Evolutionary conservation across 2,888 invertebrate species (phyloP), one percentile per base, ranked within the genome.

Genomic region (Andrena fulva): DNA sequence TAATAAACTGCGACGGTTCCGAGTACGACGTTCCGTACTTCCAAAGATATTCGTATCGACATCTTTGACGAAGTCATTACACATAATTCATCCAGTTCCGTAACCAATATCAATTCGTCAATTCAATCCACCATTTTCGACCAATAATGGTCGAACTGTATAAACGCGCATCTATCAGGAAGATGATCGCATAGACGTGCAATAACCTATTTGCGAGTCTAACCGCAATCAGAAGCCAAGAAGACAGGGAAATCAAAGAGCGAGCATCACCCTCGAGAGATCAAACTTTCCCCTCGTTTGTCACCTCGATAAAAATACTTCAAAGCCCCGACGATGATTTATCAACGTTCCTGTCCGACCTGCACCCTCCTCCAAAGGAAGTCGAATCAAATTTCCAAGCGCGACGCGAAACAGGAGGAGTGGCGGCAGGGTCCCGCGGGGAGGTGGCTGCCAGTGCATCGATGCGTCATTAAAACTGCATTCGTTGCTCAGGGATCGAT

Each of bases 381-480:
- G 24, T 35, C 33, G 54, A 63, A 33, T 35, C 33, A 31, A 68
- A 68, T 50, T 50, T 31, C 60, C 56, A 24, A 50, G 16, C 29
- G 12, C 3, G 10, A 24, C 33, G 35, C 35, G 29, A 59, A 8
- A 29, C 10, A 6, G 67, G 16, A 72, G 35, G 12, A 27, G 24
- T 27, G 59, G 24, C 29, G 66, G 52, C 50, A 4, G 2, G 59
- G 12, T 24, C 24, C 8, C 6, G 20, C 42, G 29, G 7, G 48
- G 52, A 33, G n/a, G 27, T 6, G 48, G 31, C 31, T 16, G 67
- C 27, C 33, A 50, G 64, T 56, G 72, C 68, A 73, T 59, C 73
- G 82, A 81, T 66, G 80, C 77, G 80, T 85, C 77, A 77, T 88
- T 86, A 88, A 85, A 85, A 69, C 59, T 35, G 59, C 80, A 81